phyloP scores from a whole-genome alignment of 2,797 vertebrate species.

The Poeciliopsis turneri region DNA sequence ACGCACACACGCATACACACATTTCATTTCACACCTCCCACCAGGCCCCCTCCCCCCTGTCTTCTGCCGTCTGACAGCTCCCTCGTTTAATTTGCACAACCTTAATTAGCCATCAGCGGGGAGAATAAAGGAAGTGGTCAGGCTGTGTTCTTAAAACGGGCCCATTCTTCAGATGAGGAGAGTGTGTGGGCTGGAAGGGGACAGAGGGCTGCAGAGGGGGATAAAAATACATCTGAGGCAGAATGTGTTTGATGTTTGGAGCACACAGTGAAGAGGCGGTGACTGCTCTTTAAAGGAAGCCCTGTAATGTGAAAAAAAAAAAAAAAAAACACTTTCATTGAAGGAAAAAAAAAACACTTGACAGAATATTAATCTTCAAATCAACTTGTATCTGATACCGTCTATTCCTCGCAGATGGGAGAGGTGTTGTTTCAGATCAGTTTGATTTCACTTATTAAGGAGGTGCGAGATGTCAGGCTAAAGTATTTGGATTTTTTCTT shows the following conservation, averaged over 20 bases:
- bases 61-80: slow-evolving; percentile 54
- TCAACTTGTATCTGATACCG: not conserved
- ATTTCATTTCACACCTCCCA: not conserved
- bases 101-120: slow-evolving; percentile 66
- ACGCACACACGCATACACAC: not conserved
- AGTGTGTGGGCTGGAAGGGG: slow-evolving; percentile 5
- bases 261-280: slow-evolving; percentile 32
- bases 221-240: slow-evolving; percentile 72
- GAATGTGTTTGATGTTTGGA: slow-evolving; percentile 65
- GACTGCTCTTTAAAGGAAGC: slow-evolving; percentile 53
- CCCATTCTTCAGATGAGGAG: slow-evolving; percentile 5
- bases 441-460: slow-evolving; percentile 49
- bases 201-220: slow-evolving; percentile 4
- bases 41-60: not conserved
- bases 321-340: slow-evolving; percentile 16
- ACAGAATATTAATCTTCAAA: slow-evolving; percentile 1
- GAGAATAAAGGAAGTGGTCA: slow-evolving; percentile 67
- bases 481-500: not conserved
- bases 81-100: slow-evolving; percentile 71
- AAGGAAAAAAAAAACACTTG: slow-evolving; percentile 1
- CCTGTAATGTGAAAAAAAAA: slow-evolving; percentile 59
- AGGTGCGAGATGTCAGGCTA: not conserved
- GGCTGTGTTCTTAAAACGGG: slow-evolving; percentile 47
- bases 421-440: slow-evolving; percentile 1
- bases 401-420: not conserved